Evolutionary conservation across 2,797 vertebrate species (phyloP), one percentile per base, ranked within the genome.

Genomic region (Hoplostethus mediterraneus): DNA sequence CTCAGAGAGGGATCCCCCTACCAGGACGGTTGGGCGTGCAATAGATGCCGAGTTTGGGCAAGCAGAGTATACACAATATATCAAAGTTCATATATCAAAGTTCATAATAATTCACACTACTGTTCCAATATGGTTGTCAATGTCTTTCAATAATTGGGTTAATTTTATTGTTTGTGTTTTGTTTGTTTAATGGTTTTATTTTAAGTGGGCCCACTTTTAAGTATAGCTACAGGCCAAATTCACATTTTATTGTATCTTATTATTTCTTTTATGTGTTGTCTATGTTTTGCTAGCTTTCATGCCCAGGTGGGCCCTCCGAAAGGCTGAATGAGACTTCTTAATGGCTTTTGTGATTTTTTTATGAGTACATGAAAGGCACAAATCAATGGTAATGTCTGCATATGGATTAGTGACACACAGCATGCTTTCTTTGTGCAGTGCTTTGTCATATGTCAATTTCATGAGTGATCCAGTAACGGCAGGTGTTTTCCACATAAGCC

Each of bases 401-500:
- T 67, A 82, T 77, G 85, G 85, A 90, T 90, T 79, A 88, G 63
- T 66, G 65, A 79, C 64, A 75, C 67, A 68, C 74, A 83, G 62
- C 83, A 56, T 13, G 63, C 57, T 49, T 55, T 56, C 74, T 90
- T 90, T 89, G 71, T 89, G 67, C 62, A 33, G 40, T 61, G 70
- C 62, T 69, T 81, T 74, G 51, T 76, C 75, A 61, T 68, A 83
- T 81, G 82, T 82, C 80, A 75, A 51, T 81, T 87, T 68, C 74
- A 80, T 77, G 76, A 88, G 90, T 77, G 60, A 75, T 86, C 51
- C 31, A 42, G 52, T 79, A 64, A 87, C 67, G 71, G 59, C 92
- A 93, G 92, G 89, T 93, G 91, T 87, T 86, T 88, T 80, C 33
- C 74, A 64, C 77, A 63, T 60, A 63, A 87, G 68, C 38, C 71